phyloP scores from a whole-genome alignment of 2,113 vertebrate genomes.

The Centrocercus urophasianus region DNA sequence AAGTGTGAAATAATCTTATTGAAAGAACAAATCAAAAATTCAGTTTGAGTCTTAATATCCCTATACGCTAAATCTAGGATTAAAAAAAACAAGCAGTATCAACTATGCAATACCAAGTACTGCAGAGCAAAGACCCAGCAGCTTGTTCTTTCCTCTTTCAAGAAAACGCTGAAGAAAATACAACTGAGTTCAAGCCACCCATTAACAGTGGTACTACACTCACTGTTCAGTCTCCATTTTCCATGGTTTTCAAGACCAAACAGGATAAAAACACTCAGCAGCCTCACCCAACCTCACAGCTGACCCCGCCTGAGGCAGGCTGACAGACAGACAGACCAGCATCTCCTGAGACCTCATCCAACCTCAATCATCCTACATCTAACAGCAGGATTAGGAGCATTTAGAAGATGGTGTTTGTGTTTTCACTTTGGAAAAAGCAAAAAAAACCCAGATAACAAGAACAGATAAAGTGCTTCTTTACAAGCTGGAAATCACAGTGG shows the following conservation, averaged over 20 bases:
- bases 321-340: not conserved
- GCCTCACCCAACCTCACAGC: not conserved
- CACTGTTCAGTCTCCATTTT: not conserved
- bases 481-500: conserved; percentile 1
- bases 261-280: not conserved
- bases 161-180: not conserved
- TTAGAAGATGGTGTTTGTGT: not conserved
- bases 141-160: not conserved
- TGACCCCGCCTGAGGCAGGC: not conserved
- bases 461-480: not conserved
- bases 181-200: not conserved
- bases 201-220: not conserved
- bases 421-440: not conserved
- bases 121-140: not conserved
- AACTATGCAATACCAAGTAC: not conserved
- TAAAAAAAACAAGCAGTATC: not conserved
- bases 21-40: not conserved
- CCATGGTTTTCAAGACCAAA: not conserved
- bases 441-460: not conserved
- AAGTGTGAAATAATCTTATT: not conserved
- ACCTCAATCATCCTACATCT: not conserved
- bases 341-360: not conserved
- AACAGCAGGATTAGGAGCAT: not conserved
- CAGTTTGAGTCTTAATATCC: not conserved
- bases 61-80: not conserved